Base-by-base conservation (phyloP, 2,797 vertebrate species). In the Oceanodroma leucorhoa region DNA sequence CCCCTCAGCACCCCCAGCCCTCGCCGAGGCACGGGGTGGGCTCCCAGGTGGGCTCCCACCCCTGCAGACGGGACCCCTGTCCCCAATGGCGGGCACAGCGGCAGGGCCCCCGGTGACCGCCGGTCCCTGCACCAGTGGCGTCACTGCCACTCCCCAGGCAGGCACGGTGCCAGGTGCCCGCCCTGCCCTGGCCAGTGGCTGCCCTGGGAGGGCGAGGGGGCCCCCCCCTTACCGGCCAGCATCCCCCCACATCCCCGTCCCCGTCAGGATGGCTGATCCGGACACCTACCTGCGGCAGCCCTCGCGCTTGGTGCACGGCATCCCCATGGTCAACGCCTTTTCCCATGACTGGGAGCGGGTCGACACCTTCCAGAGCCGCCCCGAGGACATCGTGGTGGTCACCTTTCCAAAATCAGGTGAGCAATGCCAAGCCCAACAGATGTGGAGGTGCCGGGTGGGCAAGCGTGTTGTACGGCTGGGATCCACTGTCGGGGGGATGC, bases 401-500 rank as follows among this genome's bases (percentile, higher is more conserved):
- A 98, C 97, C 8, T 98, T 95, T 61, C 98, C 98, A 50, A 98
- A 98, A 40, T 98, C 98, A 8, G 98, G 98, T 98, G 91, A 98
- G 97, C 57, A 4, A 36, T 24, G 46, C 30, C 3, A 14, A 21
- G 20, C 50, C 61, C 34, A 60, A 8, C 30, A 48, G 30, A 19
- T 2, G 1, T 19, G 16, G 26, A 48, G 51, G 9, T 61, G n/a
- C 27, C 1, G 1, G 6, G 4, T 34, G 22, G 40, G 43, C 1
- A 12, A 51, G 15, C 0, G 1, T 36, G 18, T 43, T 66, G 14
- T 21, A 24, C 0, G 1, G 26, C 46, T 57, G 43, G 40, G 17
- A 50, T n/a, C 23, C 2, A 5, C 45, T 64, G n/a, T 11, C 5
- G 22, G 12, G 4, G 19, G 10, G 13, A 14, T 2, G 3, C 30